Base-by-base conservation (phyloP, 2,113 vertebrate genomes). In the Corydoras sp. region DNA sequence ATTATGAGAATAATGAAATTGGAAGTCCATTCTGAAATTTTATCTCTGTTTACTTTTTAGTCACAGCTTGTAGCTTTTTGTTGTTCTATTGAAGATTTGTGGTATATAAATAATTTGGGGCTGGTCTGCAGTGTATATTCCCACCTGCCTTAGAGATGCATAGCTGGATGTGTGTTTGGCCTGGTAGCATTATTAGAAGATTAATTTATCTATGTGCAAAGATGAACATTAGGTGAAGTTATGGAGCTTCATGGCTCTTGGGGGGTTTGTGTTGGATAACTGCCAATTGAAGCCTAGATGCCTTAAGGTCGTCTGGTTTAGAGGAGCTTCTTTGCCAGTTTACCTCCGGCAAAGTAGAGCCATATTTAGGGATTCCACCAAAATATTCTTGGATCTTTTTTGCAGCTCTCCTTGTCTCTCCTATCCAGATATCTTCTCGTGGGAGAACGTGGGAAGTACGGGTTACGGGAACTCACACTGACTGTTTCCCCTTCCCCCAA, bases 101-200 rank as follows among this genome's bases (percentile, higher is more conserved):
- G 7, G 35, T 2, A 43, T 8, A 43, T 43, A 43, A 4, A 43
- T 43, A 43, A 5, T 43, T 43, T 43, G 35, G 35, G 35, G 35
- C 35, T 43, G 35, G 7, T 43, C 35, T 35, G 12, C 15, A 50
- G 75, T 80, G 67, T 68, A 59, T 48, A 15, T 65, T 73, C 72
- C 85, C 81, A 71, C 73, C 65, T 73, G 55, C 67, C 64, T 70
- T 74, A 72, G 75, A 83, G 74, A 82, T 13, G 77, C 73, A 64
- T 69, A 79, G 80, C 77, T 75, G 84, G 81, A 76, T 81, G 80
- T 83, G 80, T 56, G 48, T 62, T 48, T 71, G 68, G 74, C 81
- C 54, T 75, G 54, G 58, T 48, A 53, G 71, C 68, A 49, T 81
- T 80, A 83, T 78, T 73, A 43, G 35, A 43, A 43, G 7, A 43